phyloP scores from a whole-genome alignment of 2,797 vertebrate species.

The Hypotaenidia philippensis region DNA sequence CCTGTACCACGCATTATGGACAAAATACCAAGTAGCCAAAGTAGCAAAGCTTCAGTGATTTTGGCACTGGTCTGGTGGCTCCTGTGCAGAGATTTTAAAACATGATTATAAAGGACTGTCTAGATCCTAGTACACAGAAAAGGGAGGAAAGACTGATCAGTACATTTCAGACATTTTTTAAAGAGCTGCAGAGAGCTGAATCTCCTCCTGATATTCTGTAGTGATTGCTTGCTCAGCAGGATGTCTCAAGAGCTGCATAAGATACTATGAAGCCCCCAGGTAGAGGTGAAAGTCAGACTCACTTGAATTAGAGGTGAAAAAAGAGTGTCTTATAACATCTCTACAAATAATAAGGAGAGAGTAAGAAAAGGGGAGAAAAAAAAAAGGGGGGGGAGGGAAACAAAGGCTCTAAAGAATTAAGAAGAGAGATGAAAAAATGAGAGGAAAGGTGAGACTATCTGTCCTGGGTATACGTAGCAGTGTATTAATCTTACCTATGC shows the following conservation, averaged over 20 bases:
- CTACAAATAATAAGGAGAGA: neutral
- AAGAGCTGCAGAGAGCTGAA: neutral
- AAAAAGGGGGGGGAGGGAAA: neutral
- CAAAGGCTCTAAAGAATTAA: neutral
- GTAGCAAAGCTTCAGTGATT: neutral
- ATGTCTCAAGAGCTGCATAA: neutral
- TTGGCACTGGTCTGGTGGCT: neutral
- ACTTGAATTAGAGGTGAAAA: neutral
- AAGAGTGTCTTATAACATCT: neutral
- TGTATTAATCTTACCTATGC: neutral
- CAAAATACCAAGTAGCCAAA: neutral
- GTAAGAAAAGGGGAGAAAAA: too few relatives aligned
- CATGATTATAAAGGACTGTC: neutral
- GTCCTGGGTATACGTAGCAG: neutral
- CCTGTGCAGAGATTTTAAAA: neutral
- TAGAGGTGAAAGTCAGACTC: neutral
- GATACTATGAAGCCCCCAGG: neutral
- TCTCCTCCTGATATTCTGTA: neutral
- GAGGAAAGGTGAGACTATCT: neutral
- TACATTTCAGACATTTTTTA: neutral
- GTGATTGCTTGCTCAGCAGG: slow-evolving; percentile 24
- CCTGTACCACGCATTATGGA: neutral
- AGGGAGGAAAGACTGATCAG: neutral
- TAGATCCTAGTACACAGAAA: neutral
- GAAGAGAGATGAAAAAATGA: neutral